phyloP scores from a whole-genome alignment of 1,140 invertebrate species.

The Heliothis virescens region DNA sequence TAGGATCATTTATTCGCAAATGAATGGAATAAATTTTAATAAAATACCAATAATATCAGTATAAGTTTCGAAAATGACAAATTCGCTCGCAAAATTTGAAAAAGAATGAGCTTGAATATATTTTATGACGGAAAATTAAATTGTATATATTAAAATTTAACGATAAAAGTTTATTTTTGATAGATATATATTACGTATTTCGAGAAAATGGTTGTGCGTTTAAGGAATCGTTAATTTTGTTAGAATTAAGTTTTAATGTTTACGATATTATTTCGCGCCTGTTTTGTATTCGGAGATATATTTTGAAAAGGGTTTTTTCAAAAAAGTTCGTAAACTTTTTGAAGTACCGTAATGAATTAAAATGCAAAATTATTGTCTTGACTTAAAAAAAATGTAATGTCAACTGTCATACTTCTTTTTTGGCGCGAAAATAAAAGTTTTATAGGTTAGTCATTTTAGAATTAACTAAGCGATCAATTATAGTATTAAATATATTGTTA shows the following conservation, averaged over 20 bases:
- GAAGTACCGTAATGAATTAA: too few relatives aligned
- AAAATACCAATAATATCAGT: too few relatives aligned
- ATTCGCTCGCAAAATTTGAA: not conserved
- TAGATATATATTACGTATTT: not conserved
- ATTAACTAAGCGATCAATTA: not conserved
- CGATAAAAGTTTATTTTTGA: constrained; percentile 7
- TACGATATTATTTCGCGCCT: constrained; percentile 14
- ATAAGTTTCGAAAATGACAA: too few relatives aligned
- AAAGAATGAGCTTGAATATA: not conserved
- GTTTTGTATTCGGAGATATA: too few relatives aligned
- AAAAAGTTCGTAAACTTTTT: too few relatives aligned
- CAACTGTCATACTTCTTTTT: not conserved
- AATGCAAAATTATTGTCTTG: too few relatives aligned
- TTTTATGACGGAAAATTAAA: not conserved
- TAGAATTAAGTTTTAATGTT: constrained; percentile 16
- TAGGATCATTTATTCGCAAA: too few relatives aligned
- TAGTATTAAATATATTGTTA: not conserved
- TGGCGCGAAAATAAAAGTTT: constrained; percentile 4
- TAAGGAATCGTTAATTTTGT: constrained; percentile 11
- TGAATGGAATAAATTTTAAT: too few relatives aligned
- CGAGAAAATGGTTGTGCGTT: constrained; percentile 5
- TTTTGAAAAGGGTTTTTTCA: too few relatives aligned
- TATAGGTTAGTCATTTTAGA: not conserved
- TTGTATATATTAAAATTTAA: constrained; percentile 15
- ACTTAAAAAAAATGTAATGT: not conserved